phyloP scores from a whole-genome alignment of 2,113 vertebrate species.

The Peromyscus maniculatus region DNA sequence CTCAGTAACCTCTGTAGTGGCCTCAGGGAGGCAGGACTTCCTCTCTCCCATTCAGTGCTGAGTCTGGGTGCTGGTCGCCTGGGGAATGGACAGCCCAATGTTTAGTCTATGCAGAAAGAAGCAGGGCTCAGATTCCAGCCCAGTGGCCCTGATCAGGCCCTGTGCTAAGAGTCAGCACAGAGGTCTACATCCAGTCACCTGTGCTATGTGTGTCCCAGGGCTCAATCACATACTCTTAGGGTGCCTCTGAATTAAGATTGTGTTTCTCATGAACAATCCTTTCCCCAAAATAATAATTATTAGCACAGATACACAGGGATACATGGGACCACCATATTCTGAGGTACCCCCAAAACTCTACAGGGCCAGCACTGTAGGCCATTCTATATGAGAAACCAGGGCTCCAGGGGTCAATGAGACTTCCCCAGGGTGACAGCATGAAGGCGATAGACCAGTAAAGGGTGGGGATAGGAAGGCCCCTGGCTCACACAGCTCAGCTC shows the following conservation, averaged over 20 bases:
- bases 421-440: not conserved
- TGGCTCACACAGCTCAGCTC: not conserved
- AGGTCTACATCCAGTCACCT: not conserved
- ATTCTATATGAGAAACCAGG: not conserved
- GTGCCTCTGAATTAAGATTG: not conserved
- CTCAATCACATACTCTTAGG: not conserved
- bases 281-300: not conserved
- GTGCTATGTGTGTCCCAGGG: not conserved
- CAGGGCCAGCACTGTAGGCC: accelerated
- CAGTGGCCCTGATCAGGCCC: not conserved
- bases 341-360: not conserved
- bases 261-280: not conserved
- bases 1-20: not conserved
- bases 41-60: not conserved
- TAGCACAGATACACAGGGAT: accelerated
- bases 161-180: slow-evolving; percentile 21
- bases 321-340: not conserved
- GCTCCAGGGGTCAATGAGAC: not conserved
- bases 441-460: not conserved
- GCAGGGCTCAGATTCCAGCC: slow-evolving; percentile 18
- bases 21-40: not conserved
- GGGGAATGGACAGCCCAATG: slow-evolving; percentile 57
- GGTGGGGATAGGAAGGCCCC: not conserved
- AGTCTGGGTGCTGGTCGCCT: not conserved
- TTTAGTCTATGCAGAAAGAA: slow-evolving; percentile 62